Base-by-base conservation (phyloP, 53 echinoderm and acorn worm species). In the Apostichopus leukothele region DNA sequence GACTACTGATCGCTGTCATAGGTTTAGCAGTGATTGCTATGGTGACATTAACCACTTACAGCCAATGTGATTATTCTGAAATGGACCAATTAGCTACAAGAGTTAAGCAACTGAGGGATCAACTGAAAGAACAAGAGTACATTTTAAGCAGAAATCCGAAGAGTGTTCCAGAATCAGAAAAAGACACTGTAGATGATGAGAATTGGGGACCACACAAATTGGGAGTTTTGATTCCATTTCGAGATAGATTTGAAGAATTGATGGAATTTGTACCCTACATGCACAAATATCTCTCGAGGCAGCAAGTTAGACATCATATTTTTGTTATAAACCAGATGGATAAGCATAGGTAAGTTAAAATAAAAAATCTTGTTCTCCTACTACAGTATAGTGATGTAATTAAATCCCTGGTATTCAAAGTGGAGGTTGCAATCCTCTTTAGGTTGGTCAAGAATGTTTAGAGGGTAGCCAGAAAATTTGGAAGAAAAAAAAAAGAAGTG, bases 201-300 rank as follows among this genome's bases (percentile, higher is more conserved):
- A 76, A 88, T 23, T 95, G 96, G 96, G 96, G 94, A 68, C 94
- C 94, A 21, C 99, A 99, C 85, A 92, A 93, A 78, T 89, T 99
- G 74, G 96, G 94, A 39, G 50, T 99, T 13, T 59, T 96, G 54
- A 92, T 99, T 53, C 99, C 99, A 7, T 94, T 90, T 76, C 90
- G 99, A 78, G 94, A 99, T 10, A 92, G 99, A 52, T 95, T 99
- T 96, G 99, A 99, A 63, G 99, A 99, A 87, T 86, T 99, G 22
- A 93, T 99, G 94, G 96, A 99, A 86, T 99, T 99, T 91, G 92
- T 95, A 23, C 99, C 99, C 1, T 99, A 92, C 87, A 94, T 99
- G 96, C 94, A 96, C 74, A 96, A 93, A 50, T 99, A 89, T 92
- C 89, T 99, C 12, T 87, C 90, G 4, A 92, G 92, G 89, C 99